A percentile compares a stretch with the other conserved stretches of the same genome.
Evolutionary conservation across 2,888 invertebrate genomes (phyloP).

Genomic region (Ormyrus pomaceus): DNA sequence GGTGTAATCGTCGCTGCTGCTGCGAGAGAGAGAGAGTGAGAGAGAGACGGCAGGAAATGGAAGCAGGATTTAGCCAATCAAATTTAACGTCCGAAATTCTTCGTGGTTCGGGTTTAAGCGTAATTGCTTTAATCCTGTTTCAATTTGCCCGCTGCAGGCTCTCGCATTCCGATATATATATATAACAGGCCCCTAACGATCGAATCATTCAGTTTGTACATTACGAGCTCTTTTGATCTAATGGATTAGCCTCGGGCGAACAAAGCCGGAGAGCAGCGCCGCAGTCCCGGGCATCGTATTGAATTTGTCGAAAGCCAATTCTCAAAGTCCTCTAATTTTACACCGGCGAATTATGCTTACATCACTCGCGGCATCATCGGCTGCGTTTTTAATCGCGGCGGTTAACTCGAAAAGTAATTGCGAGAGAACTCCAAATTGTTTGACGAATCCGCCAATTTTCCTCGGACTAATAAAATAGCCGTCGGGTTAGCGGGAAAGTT

Average conservation of each 20-base stretch:
- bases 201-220: constrained; percentile 44
- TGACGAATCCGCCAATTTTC: too few relatives aligned
- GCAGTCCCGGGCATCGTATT: not conserved
- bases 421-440: too few relatives aligned
- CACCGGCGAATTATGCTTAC: not conserved
- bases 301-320: constrained; percentile 5
- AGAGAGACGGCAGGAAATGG: constrained; percentile 16
- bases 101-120: constrained; percentile 15
- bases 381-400: not conserved
- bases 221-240: constrained; percentile 48
- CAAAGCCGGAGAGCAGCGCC: not conserved
- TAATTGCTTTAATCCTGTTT: constrained; percentile 54
- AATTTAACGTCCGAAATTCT: constrained; percentile 51
- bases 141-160: constrained; percentile 36
- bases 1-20: not conserved
- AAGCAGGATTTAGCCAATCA: constrained; percentile 43
- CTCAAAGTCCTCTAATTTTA: constrained; percentile 17
- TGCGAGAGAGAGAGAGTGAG: not conserved
- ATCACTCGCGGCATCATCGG: not conserved
- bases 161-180: constrained; percentile 39
- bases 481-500: too few relatives aligned
- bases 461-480: too few relatives aligned
- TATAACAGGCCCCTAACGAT: constrained; percentile 47
- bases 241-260: constrained; percentile 36
- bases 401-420: not conserved